These are phyloP conservation scores for Brenthis daphne DNA, from an alignment of 2,888 invertebrate species.

Conservation along the genomic window DNA sequence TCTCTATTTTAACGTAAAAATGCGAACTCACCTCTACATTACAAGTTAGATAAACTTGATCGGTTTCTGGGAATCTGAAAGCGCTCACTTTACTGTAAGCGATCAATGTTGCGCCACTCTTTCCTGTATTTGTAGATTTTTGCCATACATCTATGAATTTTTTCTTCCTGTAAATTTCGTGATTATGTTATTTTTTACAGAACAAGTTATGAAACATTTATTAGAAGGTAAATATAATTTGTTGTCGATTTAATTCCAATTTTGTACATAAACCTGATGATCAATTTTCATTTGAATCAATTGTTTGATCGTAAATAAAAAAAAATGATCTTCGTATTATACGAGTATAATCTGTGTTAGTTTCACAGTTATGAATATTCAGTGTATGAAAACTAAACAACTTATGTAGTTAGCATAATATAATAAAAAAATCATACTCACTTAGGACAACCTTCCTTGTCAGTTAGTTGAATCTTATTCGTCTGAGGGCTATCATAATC, in stretches of 20 bases:
- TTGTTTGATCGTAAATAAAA: too few relatives aligned
- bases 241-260: too few relatives aligned
- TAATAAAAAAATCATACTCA: slow-evolving; percentile 52
- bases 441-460: slow-evolving; percentile 86
- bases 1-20: neutral
- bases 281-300: too few relatives aligned
- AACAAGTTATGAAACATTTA: too few relatives aligned
- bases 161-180: slow-evolving; percentile 74
- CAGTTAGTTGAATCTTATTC: slow-evolving; percentile 84
- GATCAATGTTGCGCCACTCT: slow-evolving; percentile 83
- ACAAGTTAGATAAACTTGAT: slow-evolving; percentile 87
- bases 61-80: slow-evolving; percentile 88
- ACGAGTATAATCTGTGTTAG: too few relatives aligned
- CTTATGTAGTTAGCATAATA: too few relatives aligned
- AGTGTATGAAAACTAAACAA: neutral
- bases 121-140: slow-evolving; percentile 81
- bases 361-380: neutral
- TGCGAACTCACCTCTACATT: slow-evolving; percentile 84
- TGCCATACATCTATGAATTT: slow-evolving; percentile 86
- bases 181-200: too few relatives aligned
- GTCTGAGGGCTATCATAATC: slow-evolving; percentile 82
- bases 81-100: slow-evolving; percentile 86
- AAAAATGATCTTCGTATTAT: too few relatives aligned
- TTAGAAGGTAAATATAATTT: too few relatives aligned
- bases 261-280: too few relatives aligned